Evolutionary conservation across 1,140 invertebrate genomes (phyloP).

Genomic region (Psilanteris sp.): DNA sequence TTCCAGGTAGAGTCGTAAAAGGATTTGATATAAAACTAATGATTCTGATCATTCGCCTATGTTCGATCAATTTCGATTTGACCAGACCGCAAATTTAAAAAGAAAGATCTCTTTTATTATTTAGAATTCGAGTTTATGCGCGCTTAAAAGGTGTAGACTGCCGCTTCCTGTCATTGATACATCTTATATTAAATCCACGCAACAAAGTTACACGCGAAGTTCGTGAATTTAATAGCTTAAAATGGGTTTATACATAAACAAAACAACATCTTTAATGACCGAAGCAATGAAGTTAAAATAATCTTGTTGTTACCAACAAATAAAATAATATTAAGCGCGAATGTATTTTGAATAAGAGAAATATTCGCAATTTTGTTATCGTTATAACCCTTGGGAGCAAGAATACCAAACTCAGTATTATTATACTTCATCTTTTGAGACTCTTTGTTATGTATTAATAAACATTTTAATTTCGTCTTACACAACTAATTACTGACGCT

Average conservation of each 20-base stretch:
- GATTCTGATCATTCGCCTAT: slow-evolving; percentile 59
- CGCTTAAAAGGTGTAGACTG: slow-evolving; percentile 12
- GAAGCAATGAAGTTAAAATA: no score
- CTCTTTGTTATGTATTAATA: no score
- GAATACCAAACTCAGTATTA: no score
- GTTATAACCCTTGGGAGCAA: no score
- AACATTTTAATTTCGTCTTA: no score
- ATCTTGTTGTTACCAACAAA: no score
- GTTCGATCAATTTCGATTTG: slow-evolving; percentile 61
- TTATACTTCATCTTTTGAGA: no score
- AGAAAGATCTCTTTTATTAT: slow-evolving; percentile 50
- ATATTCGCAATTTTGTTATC: no score
- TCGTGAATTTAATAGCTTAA: slow-evolving; percentile 40
- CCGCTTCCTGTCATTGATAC: slow-evolving; percentile 55
- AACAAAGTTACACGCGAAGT: slow-evolving; percentile 28
- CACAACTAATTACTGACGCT: no score
- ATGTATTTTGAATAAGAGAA: no score
- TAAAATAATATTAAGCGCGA: no score
- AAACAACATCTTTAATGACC: no score
- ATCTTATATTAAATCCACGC: slow-evolving; percentile 28
- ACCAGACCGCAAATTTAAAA: slow-evolving; percentile 44
- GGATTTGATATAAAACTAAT: slow-evolving; percentile 69
- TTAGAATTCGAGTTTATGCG: slow-evolving; percentile 5
- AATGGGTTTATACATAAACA: slow-evolving; percentile 21
- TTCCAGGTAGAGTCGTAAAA: slow-evolving; percentile 69